Evolutionary conservation across 2,113 vertebrate species (phyloP).

Genomic region (Leptodactylus fuscus): DNA sequence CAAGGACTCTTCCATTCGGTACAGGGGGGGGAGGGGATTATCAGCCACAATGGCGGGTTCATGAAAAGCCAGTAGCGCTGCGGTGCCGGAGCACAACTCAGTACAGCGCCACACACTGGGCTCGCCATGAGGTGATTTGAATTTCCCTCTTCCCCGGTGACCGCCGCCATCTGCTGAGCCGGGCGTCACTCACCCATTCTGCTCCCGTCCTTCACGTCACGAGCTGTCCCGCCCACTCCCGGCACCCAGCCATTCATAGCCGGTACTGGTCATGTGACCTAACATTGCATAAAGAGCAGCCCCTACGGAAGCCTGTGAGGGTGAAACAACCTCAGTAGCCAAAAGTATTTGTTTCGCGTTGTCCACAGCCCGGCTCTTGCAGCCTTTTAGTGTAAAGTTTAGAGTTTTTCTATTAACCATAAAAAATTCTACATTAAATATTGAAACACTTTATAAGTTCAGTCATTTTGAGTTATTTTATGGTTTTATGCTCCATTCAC

Average conservation of each 20-base stretch:
- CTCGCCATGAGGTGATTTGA: not conserved
- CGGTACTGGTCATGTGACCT: not conserved
- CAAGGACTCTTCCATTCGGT: not conserved
- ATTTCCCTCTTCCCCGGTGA: constrained; percentile 20
- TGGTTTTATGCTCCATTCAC: no score
- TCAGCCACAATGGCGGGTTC: not conserved
- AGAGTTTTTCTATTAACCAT: no score
- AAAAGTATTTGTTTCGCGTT: no score
- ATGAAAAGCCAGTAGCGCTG: no score
- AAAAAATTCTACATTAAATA: no score
- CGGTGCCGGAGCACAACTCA: not conserved
- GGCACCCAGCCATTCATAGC: not conserved
- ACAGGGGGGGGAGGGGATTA: not conserved
- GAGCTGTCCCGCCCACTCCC: not conserved
- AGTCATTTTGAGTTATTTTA: no score
- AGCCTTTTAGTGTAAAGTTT: no score
- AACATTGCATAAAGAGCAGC: not conserved
- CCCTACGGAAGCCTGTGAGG: not conserved
- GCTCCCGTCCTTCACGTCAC: not conserved
- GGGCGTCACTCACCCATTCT: constrained; percentile 10
- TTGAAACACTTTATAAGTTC: no score
- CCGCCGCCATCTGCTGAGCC: not conserved
- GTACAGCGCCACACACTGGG: not conserved
- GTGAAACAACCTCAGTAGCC: not conserved
- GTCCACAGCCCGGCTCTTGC: no score